phyloP scores from a whole-genome alignment of 1,140 invertebrate genomes.

The Zaprionus capensis region DNA sequence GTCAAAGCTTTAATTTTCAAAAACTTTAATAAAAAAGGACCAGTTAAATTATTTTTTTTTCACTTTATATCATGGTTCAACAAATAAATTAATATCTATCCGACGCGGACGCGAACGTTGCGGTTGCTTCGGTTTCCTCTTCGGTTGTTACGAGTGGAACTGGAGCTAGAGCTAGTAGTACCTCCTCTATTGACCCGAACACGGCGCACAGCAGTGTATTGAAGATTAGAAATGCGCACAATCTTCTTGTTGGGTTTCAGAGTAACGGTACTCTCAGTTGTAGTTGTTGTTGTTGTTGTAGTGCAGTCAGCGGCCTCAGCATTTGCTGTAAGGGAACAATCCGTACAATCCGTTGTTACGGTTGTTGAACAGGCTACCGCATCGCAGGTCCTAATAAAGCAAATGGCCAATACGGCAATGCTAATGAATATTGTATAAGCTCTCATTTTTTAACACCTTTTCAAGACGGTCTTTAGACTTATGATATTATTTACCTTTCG shows the following conservation, averaged over 20 bases:
- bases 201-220: conserved; percentile 20
- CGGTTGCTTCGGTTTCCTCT: conserved; percentile 3
- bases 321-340: conserved; percentile 3
- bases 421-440: not conserved
- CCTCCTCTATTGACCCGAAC: conserved; percentile 31
- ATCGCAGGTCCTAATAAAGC: conserved; percentile 20
- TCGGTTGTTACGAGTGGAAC: not conserved
- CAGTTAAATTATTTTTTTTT: not conserved
- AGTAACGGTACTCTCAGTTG: not conserved
- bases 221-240: conserved; percentile 34
- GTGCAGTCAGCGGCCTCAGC: conserved; percentile 9
- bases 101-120: not conserved
- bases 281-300: conserved; percentile 13
- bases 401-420: conserved; percentile 2
- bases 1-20: too few species aligned
- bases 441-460: not conserved
- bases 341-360: conserved; percentile 13
- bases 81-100: not conserved
- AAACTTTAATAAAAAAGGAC: too few species aligned
- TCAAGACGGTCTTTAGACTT: not conserved
- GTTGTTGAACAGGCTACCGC: conserved; percentile 23
- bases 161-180: not conserved
- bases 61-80: not conserved
- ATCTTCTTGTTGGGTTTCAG: not conserved
- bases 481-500: too few species aligned